Base-by-base conservation (phyloP, 2,888 invertebrate species). In the Philopedon plagiatum region DNA sequence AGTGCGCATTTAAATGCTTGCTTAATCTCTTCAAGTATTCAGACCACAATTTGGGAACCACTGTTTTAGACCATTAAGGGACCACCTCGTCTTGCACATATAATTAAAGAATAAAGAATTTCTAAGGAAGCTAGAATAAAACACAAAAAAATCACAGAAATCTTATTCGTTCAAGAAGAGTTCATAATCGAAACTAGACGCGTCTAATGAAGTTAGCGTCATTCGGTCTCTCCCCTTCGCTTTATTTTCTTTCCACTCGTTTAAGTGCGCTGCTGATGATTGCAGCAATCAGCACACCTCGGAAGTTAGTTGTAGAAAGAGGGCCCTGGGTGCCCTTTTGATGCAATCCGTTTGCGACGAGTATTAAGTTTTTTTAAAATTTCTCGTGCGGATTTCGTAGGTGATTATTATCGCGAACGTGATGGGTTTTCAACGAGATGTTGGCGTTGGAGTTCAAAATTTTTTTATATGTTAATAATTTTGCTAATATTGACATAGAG, bases 231-330 rank as follows among this genome's bases (percentile, higher is more conserved):
- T 60, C 65, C 68, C 51, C 51, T 18, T 64, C 56, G 39, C 62
- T 68, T 68, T 62, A 62, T 68, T 68, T 68, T 61, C 68, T 62
- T 68, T 68, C 29, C 68, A 68, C 68, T 68, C 68, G 68, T 62
- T 68, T 62, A 73, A 68, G 68, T 60, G 73, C 41, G 58, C 73
- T 34, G 58, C 73, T 61, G 73, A 73, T 67, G 68, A 73, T 73
- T 62, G 73, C 64, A 32, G 68, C 68, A 73, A 73, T 73, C 73
- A 73, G 73, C 67, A 66, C 73, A 73, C 73, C 73, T 68, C 68
- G 68, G 64, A 73, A 73, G 58, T 68, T 73, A 71, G 71, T 65
- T 29, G 65, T 51, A 58, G 57, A 70, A 70, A 69, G 58, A 70
- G 68, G 68, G 61, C 68, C 68, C 68, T 54, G 37, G 68, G 68